Conservation (phyloP, 1,140 invertebrate species). For the Tetranychus cinnabarinus region DNA sequence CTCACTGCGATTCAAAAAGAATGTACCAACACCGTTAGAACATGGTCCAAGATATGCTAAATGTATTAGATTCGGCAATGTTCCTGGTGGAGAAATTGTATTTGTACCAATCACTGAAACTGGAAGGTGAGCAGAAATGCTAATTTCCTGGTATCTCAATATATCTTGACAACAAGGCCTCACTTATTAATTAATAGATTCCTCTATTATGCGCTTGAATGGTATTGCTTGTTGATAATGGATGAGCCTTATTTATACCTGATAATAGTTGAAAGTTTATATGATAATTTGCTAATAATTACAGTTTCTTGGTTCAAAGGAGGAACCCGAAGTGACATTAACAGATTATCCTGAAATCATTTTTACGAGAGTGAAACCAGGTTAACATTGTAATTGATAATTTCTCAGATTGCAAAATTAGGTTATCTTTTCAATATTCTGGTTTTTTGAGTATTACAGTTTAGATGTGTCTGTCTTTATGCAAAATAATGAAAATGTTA, state of each 20-base stretch:
- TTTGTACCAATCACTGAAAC: neutral
- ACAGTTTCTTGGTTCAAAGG: too few relatives aligned
- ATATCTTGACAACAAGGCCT: too few relatives aligned
- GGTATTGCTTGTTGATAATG: too few relatives aligned
- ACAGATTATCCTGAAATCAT: neutral
- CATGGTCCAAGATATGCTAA: neutral
- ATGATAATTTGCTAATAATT: too few relatives aligned
- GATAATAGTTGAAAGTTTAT: too few relatives aligned
- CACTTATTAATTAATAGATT: too few relatives aligned
- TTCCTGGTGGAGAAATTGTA: neutral
- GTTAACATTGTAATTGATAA: neutral
- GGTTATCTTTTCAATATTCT: too few relatives aligned
- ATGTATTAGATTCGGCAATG: neutral
- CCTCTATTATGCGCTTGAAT: too few relatives aligned
- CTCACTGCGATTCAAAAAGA: neutral
- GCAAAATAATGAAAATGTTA: neutral
- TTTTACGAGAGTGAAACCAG: neutral
- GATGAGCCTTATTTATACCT: too few relatives aligned
- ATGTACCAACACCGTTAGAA: neutral
- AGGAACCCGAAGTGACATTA: neutral
- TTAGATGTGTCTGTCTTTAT: too few relatives aligned
- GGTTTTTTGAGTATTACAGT: too few relatives aligned
- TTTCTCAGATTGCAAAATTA: neutral
- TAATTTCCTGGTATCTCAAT: neutral
- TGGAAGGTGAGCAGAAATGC: neutral